phyloP scores from a whole-genome alignment of 2,113 vertebrate genomes.

The Oxyruncus cristatus region DNA sequence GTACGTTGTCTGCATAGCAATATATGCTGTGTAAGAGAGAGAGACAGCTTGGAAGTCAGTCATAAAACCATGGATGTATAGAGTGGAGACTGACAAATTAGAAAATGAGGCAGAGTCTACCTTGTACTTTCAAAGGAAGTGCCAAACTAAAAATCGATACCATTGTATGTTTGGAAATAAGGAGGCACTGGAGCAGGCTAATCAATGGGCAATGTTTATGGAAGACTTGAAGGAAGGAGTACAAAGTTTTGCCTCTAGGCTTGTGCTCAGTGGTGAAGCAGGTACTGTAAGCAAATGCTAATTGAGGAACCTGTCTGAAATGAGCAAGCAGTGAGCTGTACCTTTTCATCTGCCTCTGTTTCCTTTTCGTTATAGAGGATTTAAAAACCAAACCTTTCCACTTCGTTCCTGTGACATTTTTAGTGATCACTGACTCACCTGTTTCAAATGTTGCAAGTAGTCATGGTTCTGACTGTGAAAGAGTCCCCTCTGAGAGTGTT shows the following conservation, averaged over 20 bases:
- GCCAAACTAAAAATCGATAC: not conserved
- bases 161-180: not conserved
- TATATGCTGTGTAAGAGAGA: not conserved
- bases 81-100: not conserved
- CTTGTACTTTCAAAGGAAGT: not conserved
- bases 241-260: not conserved
- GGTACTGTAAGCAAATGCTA: not conserved
- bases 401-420: not conserved
- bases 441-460: not conserved
- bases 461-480: not conserved
- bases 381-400: not conserved
- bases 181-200: not conserved
- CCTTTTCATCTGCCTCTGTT: not conserved
- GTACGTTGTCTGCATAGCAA: not conserved
- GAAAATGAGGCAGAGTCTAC: not conserved
- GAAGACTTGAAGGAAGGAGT: not conserved
- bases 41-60: not conserved
- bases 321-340: not conserved
- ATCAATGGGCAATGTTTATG: not conserved
- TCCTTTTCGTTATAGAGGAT: not conserved
- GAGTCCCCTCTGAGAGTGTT: rapidly evolving
- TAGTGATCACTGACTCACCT: not conserved
- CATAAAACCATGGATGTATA: not conserved
- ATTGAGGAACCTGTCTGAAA: not conserved
- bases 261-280: not conserved